These are phyloP conservation scores for Urophycis tenuis DNA, from an alignment of 2,797 vertebrate genomes.

Conservation along the genomic window DNA sequence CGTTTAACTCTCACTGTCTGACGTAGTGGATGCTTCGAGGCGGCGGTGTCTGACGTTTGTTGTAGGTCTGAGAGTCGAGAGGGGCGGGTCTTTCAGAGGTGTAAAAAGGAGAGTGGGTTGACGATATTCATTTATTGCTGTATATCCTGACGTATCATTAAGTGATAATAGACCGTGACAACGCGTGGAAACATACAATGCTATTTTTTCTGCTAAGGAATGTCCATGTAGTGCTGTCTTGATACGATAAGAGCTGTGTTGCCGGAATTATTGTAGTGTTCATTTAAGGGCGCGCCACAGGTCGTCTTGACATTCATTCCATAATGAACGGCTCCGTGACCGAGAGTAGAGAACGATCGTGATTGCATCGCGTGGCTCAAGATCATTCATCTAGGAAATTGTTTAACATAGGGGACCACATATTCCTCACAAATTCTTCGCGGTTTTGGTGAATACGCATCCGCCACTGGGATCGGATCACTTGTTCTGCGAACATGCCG, in stretches of 20 bases:
- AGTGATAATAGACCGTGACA: not conserved
- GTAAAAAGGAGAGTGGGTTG: constrained; percentile 41
- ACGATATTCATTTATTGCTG: constrained; percentile 15
- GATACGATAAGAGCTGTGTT: not conserved
- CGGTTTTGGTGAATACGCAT: constrained; percentile 13
- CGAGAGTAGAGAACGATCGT: constrained; percentile 3
- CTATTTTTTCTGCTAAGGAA: not conserved
- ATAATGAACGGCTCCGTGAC: constrained; percentile 33
- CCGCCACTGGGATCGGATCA: constrained; percentile 17
- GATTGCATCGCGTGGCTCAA: not conserved
- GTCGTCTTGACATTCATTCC: constrained; percentile 20
- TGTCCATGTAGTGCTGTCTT: not conserved
- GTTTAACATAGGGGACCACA: not conserved
- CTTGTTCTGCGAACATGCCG: constrained; percentile 50
- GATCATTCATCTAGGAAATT: not conserved
- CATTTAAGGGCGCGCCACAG: constrained; percentile 26
- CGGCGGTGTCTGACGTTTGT: constrained; percentile 45
- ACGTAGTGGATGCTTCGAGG: constrained; percentile 42
- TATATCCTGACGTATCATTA: not conserved
- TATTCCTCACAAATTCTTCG: not conserved
- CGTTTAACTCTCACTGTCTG: constrained; percentile 28
- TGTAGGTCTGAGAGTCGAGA: constrained; percentile 40
- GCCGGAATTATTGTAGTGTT: not conserved
- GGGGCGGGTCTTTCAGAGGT: constrained; percentile 43
- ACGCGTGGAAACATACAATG: not conserved